Conservation (phyloP, 1,140 invertebrate species). For the Drosophila bipectinata region DNA sequence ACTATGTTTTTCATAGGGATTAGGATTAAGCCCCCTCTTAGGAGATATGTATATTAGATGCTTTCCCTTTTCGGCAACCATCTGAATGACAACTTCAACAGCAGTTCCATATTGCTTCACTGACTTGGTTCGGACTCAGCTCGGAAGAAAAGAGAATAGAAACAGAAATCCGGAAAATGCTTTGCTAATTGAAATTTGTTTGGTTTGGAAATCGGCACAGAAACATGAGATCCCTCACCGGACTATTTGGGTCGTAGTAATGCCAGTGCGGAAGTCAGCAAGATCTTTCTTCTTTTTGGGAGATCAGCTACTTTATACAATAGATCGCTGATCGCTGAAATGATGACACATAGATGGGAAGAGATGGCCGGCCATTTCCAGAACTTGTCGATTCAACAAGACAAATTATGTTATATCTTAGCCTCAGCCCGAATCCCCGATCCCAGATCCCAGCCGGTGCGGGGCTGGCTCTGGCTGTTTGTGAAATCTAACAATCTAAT, state of each 20-base stretch:
- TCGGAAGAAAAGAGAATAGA: slow-evolving; percentile 12
- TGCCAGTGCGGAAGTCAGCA: slow-evolving; percentile 54
- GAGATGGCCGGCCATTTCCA: slow-evolving; percentile 44
- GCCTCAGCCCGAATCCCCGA: slow-evolving; percentile 5
- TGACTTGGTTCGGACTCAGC: slow-evolving; percentile 9
- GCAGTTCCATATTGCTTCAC: slow-evolving; percentile 46
- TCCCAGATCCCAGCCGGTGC: slow-evolving; percentile 11
- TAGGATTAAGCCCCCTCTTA: too few species aligned
- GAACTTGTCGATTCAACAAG: slow-evolving; percentile 39
- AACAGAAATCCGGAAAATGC: slow-evolving; percentile 54
- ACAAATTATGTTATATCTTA: slow-evolving; percentile 48
- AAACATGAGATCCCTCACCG: slow-evolving; percentile 57
- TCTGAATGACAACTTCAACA: slow-evolving; percentile 13
- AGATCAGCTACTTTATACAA: slow-evolving; percentile 17
- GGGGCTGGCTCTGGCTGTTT: slow-evolving; percentile 13
- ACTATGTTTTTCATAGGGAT: too few species aligned
- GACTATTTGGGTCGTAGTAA: slow-evolving; percentile 46
- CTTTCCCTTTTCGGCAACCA: too few species aligned
- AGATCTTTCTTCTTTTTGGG: slow-evolving; percentile 19
- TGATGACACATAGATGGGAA: slow-evolving; percentile 16
- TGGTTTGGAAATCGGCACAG: slow-evolving; percentile 66
- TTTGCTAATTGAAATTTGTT: slow-evolving; percentile 59
- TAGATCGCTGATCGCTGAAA: slow-evolving; percentile 26
- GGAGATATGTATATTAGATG: too few species aligned
- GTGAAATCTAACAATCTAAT: slow-evolving; percentile 60